Conservation (phyloP, 2,113 vertebrate genomes). For the Neomonachus schauinslandi region DNA sequence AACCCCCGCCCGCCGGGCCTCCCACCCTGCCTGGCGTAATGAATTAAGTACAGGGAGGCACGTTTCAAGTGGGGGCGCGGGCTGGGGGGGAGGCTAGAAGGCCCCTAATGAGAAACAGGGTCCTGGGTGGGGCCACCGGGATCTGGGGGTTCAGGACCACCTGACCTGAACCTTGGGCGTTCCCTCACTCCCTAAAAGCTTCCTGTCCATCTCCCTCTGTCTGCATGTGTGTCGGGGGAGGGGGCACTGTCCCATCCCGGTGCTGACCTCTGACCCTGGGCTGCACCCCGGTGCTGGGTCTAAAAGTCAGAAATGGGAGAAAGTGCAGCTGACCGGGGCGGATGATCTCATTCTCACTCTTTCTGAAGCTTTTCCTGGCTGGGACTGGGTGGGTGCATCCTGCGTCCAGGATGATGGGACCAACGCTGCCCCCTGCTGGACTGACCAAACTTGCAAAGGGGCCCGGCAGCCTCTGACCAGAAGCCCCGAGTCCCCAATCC, state of each 20-base stretch:
- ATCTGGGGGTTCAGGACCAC: background rate
- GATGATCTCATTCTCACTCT: background rate
- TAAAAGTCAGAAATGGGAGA: background rate
- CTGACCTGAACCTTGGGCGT: background rate
- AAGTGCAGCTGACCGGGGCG: background rate
- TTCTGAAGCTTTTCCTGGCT: background rate
- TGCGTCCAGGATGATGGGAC: background rate
- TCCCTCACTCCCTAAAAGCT: background rate
- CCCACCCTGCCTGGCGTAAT: conserved; percentile 73
- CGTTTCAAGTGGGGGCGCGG: conserved; percentile 66
- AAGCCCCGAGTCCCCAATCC: background rate
- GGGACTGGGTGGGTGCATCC: background rate
- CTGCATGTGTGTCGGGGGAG: background rate
- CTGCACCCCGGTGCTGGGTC: background rate
- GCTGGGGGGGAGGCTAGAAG: conserved; percentile 57
- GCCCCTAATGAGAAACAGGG: conserved; percentile 79
- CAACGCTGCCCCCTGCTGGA: background rate
- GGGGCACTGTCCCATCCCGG: background rate
- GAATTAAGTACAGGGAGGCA: conserved; percentile 79
- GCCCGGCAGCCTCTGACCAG: background rate
- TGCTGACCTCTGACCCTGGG: background rate
- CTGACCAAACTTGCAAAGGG: background rate
- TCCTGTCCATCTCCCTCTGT: background rate
- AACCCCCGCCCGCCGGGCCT: conserved; percentile 61
- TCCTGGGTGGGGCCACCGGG: background rate